Evolutionary conservation across 1,140 invertebrate genomes (phyloP).

Genomic region (Penaeus vannamei): DNA sequence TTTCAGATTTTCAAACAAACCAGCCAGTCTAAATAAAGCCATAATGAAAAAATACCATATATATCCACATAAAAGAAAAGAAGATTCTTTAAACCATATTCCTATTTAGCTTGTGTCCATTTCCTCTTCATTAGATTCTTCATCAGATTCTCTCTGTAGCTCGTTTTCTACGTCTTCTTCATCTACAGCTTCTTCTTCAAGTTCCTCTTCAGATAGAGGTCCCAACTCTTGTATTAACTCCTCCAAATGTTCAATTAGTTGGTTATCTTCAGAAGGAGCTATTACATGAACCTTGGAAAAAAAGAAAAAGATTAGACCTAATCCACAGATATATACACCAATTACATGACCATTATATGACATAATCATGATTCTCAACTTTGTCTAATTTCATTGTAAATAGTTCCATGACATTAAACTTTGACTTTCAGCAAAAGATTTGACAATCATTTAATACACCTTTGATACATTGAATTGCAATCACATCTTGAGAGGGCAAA

Average conservation of each 20-base stretch:
- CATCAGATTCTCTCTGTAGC: slow-evolving; percentile 40
- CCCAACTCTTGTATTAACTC: slow-evolving; percentile 63
- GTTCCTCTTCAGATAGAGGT: slow-evolving; percentile 52
- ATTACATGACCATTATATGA: neutral
- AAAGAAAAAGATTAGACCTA: neutral
- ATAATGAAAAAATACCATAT: no score
- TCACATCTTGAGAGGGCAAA: no score
- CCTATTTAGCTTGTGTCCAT: slow-evolving; percentile 48
- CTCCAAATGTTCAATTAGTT: slow-evolving; percentile 61
- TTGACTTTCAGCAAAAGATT: no score
- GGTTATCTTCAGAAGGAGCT: slow-evolving; percentile 42
- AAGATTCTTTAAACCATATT: no score
- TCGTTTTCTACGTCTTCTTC: slow-evolving; percentile 51
- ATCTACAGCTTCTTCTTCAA: slow-evolving; percentile 44
- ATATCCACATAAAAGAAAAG: no score
- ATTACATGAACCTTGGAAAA: slow-evolving; percentile 13
- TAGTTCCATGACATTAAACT: no score
- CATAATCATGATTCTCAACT: neutral
- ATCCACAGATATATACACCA: neutral
- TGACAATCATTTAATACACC: no score
- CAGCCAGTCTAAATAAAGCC: no score
- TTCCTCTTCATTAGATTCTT: slow-evolving; percentile 35
- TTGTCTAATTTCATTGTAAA: no score
- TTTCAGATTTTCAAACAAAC: no score
- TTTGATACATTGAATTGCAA: no score